Evolutionary conservation across 2,113 vertebrate species (phyloP), one percentile per base, ranked within the genome.

Genomic region (Mastomys coucha): DNA sequence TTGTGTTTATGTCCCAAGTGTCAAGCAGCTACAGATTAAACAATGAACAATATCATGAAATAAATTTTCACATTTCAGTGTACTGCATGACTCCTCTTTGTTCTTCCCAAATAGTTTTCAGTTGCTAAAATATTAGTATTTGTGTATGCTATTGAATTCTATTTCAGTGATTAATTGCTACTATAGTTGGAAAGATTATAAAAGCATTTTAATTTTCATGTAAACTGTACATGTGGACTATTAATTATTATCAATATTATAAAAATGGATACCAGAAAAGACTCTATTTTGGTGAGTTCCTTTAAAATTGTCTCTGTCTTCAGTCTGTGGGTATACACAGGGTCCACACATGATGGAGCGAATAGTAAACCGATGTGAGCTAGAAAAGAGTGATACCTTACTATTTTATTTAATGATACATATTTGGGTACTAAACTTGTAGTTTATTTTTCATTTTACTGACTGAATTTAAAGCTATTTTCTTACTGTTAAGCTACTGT

Each of bases 321-420:
- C 33, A 81, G 1, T 58, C 11, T 81, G 12, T 36, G 8, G 31
- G 20, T 53, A 2, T 53, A 36, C 51, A 53, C 19, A 2, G 31
- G 33, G n/a, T 56, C 51, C 19, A 56, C 1, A 36, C 78, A n/a
- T 51, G 53, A 7, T 10, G 11, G 9, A 51, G 33, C 33, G 0
- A 53, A 56, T 17, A 9, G 20, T n/a, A 56, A 56, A 56, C 9
- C 0, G 2, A 56, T 22, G 2, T n/a, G 51, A 81, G 33, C 4
- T 22, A 16, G 10, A 33, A 53, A 53, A 56, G 1, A 20, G 0
- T 2, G 2, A 49, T n/a, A 36, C 1, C 22, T 4, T 56, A 1
- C 16, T 31, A 16, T 9, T 56, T 58, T 58, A n/a, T 56, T 22
- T n/a, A 56, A 33, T n/a, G 33, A 33, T n/a, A n/a, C 3, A 22